Evolutionary conservation across 2,797 vertebrate species (phyloP).

Genomic region (Yasuhikotakia modesta): DNA sequence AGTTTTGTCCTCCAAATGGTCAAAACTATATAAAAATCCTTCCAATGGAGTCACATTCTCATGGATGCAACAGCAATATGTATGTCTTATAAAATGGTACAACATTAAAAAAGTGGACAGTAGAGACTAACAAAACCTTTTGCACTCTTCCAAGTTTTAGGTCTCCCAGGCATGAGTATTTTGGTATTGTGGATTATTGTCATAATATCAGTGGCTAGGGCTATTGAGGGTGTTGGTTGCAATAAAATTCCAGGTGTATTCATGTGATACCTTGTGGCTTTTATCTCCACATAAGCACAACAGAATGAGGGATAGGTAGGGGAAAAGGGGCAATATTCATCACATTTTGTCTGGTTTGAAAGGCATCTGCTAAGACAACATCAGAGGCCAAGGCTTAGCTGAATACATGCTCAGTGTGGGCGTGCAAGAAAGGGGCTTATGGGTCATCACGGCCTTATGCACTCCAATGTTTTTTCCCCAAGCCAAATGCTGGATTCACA

Average conservation of each 20-base stretch:
- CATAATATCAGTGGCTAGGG: constrained; percentile 36
- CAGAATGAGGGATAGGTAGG: constrained; percentile 19
- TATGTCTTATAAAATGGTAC: constrained; percentile 66
- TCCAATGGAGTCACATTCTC: constrained; percentile 64
- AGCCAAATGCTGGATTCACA: neutral
- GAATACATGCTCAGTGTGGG: constrained; percentile 20
- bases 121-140: constrained; percentile 45
- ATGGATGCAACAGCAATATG: constrained; percentile 63
- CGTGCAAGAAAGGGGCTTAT: constrained; percentile 4
- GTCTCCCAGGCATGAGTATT: constrained; percentile 39
- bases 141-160: constrained; percentile 29
- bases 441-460: constrained; percentile 26
- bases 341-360: constrained; percentile 24
- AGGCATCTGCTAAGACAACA: constrained; percentile 53
- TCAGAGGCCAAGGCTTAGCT: constrained; percentile 49
- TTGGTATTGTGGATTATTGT: constrained; percentile 48
- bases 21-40: constrained; percentile 61
- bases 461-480: neutral
- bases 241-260: constrained; percentile 43
- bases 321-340: constrained; percentile 20
- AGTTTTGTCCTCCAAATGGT: constrained; percentile 62
- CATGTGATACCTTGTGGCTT: constrained; percentile 29
- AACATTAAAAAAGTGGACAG: constrained; percentile 64
- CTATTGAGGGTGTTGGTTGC: constrained; percentile 23
- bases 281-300: constrained; percentile 21